Conservation (phyloP, 2,113 vertebrate genomes). For the Delphinus delphis region DNA sequence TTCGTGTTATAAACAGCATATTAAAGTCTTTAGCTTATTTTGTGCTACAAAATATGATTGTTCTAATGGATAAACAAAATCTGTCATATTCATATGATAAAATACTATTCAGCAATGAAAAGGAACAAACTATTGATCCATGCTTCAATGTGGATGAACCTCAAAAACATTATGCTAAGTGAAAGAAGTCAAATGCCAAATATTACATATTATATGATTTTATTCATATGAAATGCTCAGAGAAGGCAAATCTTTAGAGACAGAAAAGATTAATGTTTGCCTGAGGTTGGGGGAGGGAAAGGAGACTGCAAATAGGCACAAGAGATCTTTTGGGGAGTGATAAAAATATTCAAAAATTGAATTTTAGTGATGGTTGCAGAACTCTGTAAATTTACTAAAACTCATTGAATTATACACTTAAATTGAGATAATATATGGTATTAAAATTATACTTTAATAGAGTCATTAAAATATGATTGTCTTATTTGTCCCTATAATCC, state of each 20-base stretch:
- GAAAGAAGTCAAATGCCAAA: background rate
- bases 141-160: background rate
- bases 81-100: background rate
- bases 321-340: background rate
- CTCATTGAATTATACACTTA: background rate
- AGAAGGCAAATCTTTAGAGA: background rate
- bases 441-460: background rate
- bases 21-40: background rate
- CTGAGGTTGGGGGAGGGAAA: background rate
- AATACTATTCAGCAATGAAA: background rate
- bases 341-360: background rate
- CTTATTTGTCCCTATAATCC: background rate
- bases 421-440: background rate
- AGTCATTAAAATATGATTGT: background rate
- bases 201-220: background rate
- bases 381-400: background rate
- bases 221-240: background rate
- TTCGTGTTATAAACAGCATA: background rate
- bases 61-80: background rate
- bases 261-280: background rate
- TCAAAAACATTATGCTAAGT: background rate
- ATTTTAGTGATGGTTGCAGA: background rate
- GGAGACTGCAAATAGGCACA: background rate
- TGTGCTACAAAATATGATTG: background rate
- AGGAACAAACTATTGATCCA: background rate